phyloP scores from a whole-genome alignment of 1,140 invertebrate species.

The Dinoponera quadriceps region DNA sequence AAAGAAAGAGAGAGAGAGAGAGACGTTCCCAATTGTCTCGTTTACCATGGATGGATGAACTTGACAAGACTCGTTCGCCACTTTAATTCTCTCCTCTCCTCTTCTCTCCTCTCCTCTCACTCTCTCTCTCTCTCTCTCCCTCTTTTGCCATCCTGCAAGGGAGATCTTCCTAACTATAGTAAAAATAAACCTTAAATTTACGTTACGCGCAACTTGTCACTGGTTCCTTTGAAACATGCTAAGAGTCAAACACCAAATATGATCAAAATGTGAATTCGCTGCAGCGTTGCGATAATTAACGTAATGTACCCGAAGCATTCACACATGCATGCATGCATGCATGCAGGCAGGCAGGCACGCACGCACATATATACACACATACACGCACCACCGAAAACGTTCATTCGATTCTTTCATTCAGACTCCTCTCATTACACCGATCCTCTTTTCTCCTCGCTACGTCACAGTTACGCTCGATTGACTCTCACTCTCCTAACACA shows the following conservation, averaged over 20 bases:
- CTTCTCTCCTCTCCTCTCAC: no score
- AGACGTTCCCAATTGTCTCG: neutral
- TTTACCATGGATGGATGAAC: neutral
- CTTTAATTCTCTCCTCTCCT: neutral
- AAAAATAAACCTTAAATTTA: constrained; percentile 58
- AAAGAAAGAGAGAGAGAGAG: neutral
- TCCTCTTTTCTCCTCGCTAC: neutral
- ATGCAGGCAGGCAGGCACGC: no score
- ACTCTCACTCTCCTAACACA: constrained; percentile 38
- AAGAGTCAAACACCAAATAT: constrained; percentile 49
- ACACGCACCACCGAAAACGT: neutral
- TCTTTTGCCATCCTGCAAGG: neutral
- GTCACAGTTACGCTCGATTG: constrained; percentile 18
- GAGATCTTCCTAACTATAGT: neutral
- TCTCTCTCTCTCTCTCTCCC: neutral
- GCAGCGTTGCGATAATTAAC: neutral
- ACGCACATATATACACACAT: no score
- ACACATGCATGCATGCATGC: no score
- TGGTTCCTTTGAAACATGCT: constrained; percentile 44
- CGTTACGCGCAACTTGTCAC: constrained; percentile 9
- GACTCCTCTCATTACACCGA: neutral
- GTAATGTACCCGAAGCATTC: neutral
- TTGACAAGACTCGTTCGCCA: neutral
- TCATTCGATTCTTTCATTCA: constrained; percentile 35
- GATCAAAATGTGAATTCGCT: constrained; percentile 20